Evolutionary conservation across 2,113 vertebrate species (phyloP), one percentile per base, ranked within the genome.

Genomic region (Neodon shergylaensis): DNA sequence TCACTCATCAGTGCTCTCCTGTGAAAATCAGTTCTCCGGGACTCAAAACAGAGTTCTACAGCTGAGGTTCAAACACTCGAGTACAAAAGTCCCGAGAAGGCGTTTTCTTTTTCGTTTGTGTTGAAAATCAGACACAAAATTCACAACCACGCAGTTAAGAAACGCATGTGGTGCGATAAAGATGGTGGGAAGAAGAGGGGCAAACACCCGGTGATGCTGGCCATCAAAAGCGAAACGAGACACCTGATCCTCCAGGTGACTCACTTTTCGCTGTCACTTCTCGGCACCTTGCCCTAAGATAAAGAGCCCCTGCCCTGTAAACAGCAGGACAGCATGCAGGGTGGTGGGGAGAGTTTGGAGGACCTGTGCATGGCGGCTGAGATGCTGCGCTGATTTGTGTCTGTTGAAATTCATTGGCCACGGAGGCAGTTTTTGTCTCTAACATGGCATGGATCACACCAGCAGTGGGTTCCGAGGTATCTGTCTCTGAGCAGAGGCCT

Each of bases 401-500:
- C 96, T 96, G 84, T 91, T 78, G 92, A 86, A 81, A 89, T 94
- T 90, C 91, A 78, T 92, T 97, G 96, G 92, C 96, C 70, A 77
- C 47, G 22, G 88, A 96, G 95, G 97, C 93, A 96, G 97, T 96
- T 92, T 88, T 97, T 97, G 79, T 96, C 72, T 96, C 96, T 97
- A 52, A 87, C 88, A 72, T 4, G 21, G 96, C 82, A 9, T 5
- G 94, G 94, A 72, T 97, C 77, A 28, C 92, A 98, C 92, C 47
- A 1, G 96, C 52, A 85, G 95, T 97, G 95, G 28, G 36, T 97
- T 65, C 61, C 94, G 81, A 97, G 94, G 94, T 95, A 97, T 97
- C 97, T 96, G 95, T 96, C 96, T 97, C 78, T 44, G 97, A 95
- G 94, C 94, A 93, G 90, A 90, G 96, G 97, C 95, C 97, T 96